phyloP scores from a whole-genome alignment of 2,888 invertebrate species.

The Cryptus viduatorius region DNA sequence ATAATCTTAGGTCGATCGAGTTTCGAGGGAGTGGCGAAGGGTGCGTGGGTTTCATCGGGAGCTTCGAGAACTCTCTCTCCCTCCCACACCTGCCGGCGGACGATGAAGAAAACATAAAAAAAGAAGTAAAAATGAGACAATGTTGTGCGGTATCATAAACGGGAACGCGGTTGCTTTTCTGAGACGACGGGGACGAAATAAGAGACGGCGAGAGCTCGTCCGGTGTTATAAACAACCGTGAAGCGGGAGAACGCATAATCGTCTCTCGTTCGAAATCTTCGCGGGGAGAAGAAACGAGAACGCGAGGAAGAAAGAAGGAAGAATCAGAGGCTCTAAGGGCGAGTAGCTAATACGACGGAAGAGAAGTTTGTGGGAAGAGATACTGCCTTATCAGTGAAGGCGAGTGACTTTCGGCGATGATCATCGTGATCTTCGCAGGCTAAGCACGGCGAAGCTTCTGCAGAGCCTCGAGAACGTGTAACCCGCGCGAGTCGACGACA shows the following conservation, averaged over 20 bases:
- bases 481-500: conserved; percentile 64
- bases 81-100: conserved; percentile 29
- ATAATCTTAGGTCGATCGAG: conserved; percentile 59
- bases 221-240: conserved; percentile 35
- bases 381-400: conserved; percentile 51
- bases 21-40: conserved; percentile 50
- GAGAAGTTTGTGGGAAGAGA: conserved; percentile 1
- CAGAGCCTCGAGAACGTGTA: neutral
- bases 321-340: conserved; percentile 20
- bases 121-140: conserved; percentile 29
- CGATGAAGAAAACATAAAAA: neutral
- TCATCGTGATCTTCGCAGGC: conserved; percentile 15
- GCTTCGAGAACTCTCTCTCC: conserved; percentile 39
- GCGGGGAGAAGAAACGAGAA: neutral
- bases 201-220: conserved; percentile 46
- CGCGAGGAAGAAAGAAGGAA: neutral
- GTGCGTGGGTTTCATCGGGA: conserved; percentile 45
- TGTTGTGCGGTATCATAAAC: conserved; percentile 63
- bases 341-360: conserved; percentile 35
- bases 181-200: conserved; percentile 54
- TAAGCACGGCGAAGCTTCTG: conserved; percentile 11
- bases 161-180: conserved; percentile 59
- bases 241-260: conserved; percentile 27
- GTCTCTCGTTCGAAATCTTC: neutral
- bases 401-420: neutral